Percentiles rank a stretch among this genome's conserved stretches.
These are phyloP conservation scores for Plumapathes pennacea DNA, from an alignment of 92 coral and sea anemone genomes.

Conservation along the genomic window DNA sequence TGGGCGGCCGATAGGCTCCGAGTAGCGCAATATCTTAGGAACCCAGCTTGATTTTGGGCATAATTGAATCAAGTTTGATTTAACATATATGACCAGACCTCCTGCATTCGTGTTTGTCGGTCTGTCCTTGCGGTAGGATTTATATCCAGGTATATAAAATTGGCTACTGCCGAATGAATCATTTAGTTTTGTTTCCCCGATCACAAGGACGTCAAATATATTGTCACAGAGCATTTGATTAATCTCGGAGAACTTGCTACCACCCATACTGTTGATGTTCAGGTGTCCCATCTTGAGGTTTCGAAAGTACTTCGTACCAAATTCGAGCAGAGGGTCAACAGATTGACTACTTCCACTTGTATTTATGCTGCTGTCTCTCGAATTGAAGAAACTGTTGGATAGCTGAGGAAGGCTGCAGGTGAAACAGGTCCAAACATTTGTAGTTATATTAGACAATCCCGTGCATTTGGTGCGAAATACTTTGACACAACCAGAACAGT, in stretches of 20 bases:
- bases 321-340: no score
- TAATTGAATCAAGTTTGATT: constrained; percentile 12
- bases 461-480: no score
- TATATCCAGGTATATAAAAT: constrained; percentile 5
- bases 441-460: no score
- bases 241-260: constrained; percentile 6
- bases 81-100: constrained; percentile 8
- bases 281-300: constrained; percentile 11
- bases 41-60: constrained; percentile 10
- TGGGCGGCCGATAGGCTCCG: constrained; percentile 41
- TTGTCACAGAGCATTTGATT: constrained; percentile 7
- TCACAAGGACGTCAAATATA: constrained; percentile 6
- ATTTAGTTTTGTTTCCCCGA: constrained; percentile 9
- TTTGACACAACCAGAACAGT: no score
- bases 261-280: constrained; percentile 11
- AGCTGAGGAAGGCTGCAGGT: no score
- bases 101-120: constrained; percentile 14
- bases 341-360: no score
- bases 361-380: no score
- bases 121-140: constrained; percentile 6
- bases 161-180: not conserved
- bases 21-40: not conserved
- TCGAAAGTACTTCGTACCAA: no score
- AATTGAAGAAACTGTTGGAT: no score
- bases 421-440: no score